Evolutionary conservation across 2,113 vertebrate species (phyloP), one percentile per base, ranked within the genome.

Genomic region (Lagopus muta): DNA sequence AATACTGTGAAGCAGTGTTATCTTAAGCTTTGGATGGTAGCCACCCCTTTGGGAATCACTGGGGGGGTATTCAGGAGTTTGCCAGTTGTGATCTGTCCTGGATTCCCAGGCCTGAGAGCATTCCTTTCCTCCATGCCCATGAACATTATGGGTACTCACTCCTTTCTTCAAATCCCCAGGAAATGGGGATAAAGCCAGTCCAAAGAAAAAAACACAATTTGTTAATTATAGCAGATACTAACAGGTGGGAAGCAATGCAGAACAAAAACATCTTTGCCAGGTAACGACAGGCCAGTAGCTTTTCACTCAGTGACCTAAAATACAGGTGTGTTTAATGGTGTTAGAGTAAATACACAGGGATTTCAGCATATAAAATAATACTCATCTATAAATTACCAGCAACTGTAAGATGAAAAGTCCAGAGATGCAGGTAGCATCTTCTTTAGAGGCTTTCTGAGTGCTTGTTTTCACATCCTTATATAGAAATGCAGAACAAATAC

Each of bases 221-320:
- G 38, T 80, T 96, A 89, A 67, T 74, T 32, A 27, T 17, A 88
- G 50, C 40, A 88, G 50, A 85, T 74, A 93, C 60, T 92, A 85
- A 67, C 65, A 94, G 72, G 86, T 80, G 79, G 64, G 28, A 89
- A 91, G 61, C 47, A 77, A 25, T 28, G 17, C 32, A 77, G 67
- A 84, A 60, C 40, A 47, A 89, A 85, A 95, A 66, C 55, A 50
- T 34, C 55, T 34, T 76, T 3, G 0, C 1, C 73, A 65, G 42
- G 20, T 87, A 55, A 88, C 42, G 86, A 32, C 30, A 57, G 54
- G 52, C 60, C 47, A 47, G 72, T 74, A 73, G 64, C 38, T 93
- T 94, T 92, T 89, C 25, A 36, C 32, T 77, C 1, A 0, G 25
- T 80, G 91, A 89, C 92, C 72, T 62, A 50, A 93, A 91, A 71